A percentile compares a stretch with the other conserved stretches of the same genome.
These are phyloP conservation scores for Acrocyrtus sp. DNA, from an alignment of 2,888 invertebrate genomes.

Conservation along the genomic window DNA sequence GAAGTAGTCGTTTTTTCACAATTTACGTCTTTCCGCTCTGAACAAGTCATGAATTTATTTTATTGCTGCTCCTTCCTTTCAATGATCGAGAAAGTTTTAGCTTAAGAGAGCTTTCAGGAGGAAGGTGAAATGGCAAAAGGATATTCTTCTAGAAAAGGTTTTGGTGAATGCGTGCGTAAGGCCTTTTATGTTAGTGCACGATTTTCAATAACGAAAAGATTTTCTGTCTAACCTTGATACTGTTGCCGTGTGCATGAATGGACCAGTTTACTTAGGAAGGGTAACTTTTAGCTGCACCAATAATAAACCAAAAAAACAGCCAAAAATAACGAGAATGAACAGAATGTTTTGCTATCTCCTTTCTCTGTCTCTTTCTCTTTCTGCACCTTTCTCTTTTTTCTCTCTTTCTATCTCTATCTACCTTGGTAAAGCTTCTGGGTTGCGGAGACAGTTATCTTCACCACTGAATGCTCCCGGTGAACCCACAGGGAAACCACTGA, in stretches of 20 bases:
- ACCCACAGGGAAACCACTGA: slow-evolving; percentile 58
- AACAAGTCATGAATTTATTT: not conserved
- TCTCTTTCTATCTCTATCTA: slow-evolving; percentile 53
- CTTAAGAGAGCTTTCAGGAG: too few relatives aligned
- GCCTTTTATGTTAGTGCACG: not conserved
- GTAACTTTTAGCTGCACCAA: not conserved
- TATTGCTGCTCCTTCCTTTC: not conserved
- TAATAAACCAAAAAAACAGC: not conserved
- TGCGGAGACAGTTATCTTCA: slow-evolving; percentile 63
- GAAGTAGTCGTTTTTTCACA: not conserved
- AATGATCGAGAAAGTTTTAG: not conserved
- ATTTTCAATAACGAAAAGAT: not conserved
- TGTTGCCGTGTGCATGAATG: not conserved
- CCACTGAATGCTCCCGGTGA: slow-evolving; percentile 61
- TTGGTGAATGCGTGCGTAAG: not conserved
- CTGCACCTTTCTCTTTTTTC: slow-evolving; percentile 41
- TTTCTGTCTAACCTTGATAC: slow-evolving; percentile 1
- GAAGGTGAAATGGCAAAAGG: not conserved
- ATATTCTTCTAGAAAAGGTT: not conserved
- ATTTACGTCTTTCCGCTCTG: not conserved
- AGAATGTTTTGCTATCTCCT: not conserved
- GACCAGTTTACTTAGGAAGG: not conserved
- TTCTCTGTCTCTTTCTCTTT: slow-evolving; percentile 43
- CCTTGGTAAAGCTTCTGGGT: slow-evolving; percentile 60
- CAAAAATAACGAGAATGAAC: too few relatives aligned